Percentiles rank a stretch among this genome's conserved stretches.
Conservation (phyloP, 2,113 vertebrate genomes). For the Oryzias curvinotus region DNA sequence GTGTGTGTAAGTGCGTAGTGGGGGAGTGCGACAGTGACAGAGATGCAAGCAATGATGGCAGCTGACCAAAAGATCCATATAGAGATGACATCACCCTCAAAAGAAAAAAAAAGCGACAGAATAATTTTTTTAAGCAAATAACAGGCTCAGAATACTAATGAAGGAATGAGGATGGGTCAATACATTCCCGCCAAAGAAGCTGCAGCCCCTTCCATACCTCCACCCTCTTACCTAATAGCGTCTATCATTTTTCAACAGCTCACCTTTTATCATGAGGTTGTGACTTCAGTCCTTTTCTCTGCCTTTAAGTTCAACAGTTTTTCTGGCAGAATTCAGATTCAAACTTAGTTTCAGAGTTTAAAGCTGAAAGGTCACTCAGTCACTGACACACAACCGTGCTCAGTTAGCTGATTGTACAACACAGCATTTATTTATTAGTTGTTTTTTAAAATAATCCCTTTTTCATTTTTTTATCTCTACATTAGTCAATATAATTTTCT, state of each 20-base stretch:
- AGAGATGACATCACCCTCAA: conserved; percentile 70
- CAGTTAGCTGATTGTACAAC: background rate
- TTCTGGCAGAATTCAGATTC: conserved; percentile 27
- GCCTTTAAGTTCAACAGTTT: conserved; percentile 30
- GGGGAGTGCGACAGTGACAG: conserved; percentile 57
- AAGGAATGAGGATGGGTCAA: conserved; percentile 51
- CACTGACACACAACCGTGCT: background rate
- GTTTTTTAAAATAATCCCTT: background rate
- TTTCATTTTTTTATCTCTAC: background rate
- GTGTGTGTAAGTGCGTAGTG: conserved; percentile 35
- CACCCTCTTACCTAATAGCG: conserved; percentile 8
- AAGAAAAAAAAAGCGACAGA: conserved; percentile 16
- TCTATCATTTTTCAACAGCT: conserved; percentile 41
- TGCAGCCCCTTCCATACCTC: conserved; percentile 12
- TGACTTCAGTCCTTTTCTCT: conserved; percentile 61
- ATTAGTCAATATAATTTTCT: background rate
- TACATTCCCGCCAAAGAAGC: conserved; percentile 34
- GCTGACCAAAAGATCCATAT: conserved; percentile 72
- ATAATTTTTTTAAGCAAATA: conserved; percentile 42
- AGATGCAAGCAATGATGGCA: conserved; percentile 64
- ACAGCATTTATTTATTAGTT: background rate
- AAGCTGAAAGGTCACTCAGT: background rate
- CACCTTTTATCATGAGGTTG: conserved; percentile 51
- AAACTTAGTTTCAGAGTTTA: conserved; percentile 3
- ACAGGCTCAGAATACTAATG: conserved; percentile 72